Percentiles rank a stretch among this genome's conserved stretches.
These are phyloP conservation scores for Melipona quadrifasciata DNA, from an alignment of 1,140 invertebrate species.

Conservation along the genomic window DNA sequence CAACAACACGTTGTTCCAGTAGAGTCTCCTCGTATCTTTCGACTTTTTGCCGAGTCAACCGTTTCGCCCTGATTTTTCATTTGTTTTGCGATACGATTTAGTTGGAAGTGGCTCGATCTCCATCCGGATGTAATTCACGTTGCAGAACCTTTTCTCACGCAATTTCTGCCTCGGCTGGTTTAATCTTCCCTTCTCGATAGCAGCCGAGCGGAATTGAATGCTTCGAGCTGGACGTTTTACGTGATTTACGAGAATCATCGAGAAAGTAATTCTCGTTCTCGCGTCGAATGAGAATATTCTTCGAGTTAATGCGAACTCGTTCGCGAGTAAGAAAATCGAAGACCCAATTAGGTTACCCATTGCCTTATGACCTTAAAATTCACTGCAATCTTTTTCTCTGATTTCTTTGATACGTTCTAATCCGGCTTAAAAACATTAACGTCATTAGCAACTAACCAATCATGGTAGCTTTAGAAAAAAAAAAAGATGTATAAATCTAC, in stretches of 20 bases:
- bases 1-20: neutral
- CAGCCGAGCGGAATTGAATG: neutral
- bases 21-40: neutral
- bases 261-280: neutral
- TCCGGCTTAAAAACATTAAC: neutral
- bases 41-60: neutral
- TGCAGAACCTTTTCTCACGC: neutral
- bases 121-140: neutral
- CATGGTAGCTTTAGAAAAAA: neutral
- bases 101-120: neutral
- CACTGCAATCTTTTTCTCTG: neutral
- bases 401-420: neutral
- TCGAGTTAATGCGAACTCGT: neutral
- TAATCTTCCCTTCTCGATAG: neutral
- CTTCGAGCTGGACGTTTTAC: neutral
- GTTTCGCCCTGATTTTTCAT: slow-evolving; percentile 1
- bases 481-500: neutral
- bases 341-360: neutral
- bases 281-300: neutral
- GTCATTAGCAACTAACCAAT: neutral
- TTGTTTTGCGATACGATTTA: slow-evolving; percentile 6
- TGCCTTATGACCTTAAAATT: neutral
- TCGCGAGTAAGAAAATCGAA: neutral
- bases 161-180: neutral
- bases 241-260: neutral